These are phyloP conservation scores for Rhamphomyia laevipes DNA, from an alignment of 2,888 invertebrate species.

Conservation along the genomic window DNA sequence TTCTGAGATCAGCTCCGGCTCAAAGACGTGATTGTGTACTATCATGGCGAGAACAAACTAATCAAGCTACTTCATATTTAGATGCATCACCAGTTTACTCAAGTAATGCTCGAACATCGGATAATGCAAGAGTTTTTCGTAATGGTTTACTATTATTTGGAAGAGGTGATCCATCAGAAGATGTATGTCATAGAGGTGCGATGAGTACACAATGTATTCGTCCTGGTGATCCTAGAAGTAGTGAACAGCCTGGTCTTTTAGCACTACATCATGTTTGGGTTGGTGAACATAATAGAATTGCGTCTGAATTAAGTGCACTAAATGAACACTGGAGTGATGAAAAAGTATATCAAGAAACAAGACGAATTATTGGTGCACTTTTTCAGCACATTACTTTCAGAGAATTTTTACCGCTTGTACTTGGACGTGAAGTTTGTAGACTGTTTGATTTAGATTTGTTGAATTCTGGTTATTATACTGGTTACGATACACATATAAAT, in stretches of 20 bases:
- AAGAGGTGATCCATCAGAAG: conserved; percentile 52
- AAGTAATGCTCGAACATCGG: conserved; percentile 58
- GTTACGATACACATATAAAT: conserved; percentile 57
- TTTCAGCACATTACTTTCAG: conserved; percentile 75
- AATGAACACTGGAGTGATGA: conserved; percentile 87
- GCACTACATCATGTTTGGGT: conserved; percentile 38
- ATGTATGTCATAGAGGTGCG: conserved; percentile 59
- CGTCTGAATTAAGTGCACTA: conserved; percentile 53
- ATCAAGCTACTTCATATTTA: conserved; percentile 70
- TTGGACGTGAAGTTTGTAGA: conserved; percentile 62
- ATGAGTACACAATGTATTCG: conserved; percentile 63
- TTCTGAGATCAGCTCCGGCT: conserved; percentile 69
- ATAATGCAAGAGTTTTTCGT: conserved; percentile 61
- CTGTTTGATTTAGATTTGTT: conserved; percentile 61
- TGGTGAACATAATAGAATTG: conserved; percentile 49
- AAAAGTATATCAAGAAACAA: conserved; percentile 70
- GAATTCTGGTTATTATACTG: conserved; percentile 55
- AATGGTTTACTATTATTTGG: conserved; percentile 59
- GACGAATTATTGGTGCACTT: conserved; percentile 69
- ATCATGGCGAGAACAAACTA: conserved; percentile 75
- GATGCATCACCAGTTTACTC: conserved; percentile 77
- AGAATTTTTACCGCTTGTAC: conserved; percentile 69
- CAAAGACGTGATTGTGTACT: conserved; percentile 67
- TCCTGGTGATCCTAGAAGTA: conserved; percentile 65
- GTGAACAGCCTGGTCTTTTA: conserved; percentile 59